phyloP scores from a whole-genome alignment of 2,888 invertebrate genomes.

The Cremastinae sp. region DNA sequence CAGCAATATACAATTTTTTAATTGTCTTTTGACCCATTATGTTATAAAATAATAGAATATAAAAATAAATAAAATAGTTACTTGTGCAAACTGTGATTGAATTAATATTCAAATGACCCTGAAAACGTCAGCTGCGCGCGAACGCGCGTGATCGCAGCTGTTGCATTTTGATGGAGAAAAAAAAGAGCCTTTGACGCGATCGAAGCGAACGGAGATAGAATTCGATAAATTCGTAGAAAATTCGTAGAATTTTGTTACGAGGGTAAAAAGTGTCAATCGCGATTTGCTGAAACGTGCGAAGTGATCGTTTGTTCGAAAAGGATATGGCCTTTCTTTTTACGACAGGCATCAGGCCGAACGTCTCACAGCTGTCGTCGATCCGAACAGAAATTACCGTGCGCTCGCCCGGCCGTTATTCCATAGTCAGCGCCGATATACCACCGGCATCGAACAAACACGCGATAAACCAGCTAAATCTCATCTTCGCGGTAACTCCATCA shows the following conservation, averaged over 20 bases:
- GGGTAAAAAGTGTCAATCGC: no score
- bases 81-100: slow-evolving; percentile 14
- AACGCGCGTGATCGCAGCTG: slow-evolving; percentile 17
- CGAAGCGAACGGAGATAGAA: slow-evolving; percentile 9
- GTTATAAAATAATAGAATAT: neutral
- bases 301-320: neutral
- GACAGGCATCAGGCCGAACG: slow-evolving; percentile 63
- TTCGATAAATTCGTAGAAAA: no score
- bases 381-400: slow-evolving; percentile 63
- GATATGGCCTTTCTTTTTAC: slow-evolving; percentile 55
- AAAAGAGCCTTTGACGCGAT: slow-evolving; percentile 6
- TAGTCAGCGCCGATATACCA: slow-evolving; percentile 45
- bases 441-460: slow-evolving; percentile 60
- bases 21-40: no score
- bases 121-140: slow-evolving; percentile 33
- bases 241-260: no score
- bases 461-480: slow-evolving; percentile 57
- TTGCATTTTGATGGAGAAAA: neutral
- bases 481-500: no score
- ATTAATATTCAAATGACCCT: slow-evolving; percentile 27
- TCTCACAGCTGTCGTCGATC: slow-evolving; percentile 75
- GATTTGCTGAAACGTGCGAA: neutral
- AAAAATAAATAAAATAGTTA: slow-evolving; percentile 9
- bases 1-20: no score
- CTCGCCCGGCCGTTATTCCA: slow-evolving; percentile 71